A percentile compares a stretch with the other conserved stretches of the same genome.
These are phyloP conservation scores for Nasua narica DNA, from an alignment of 2,797 vertebrate species.

Conservation along the genomic window DNA sequence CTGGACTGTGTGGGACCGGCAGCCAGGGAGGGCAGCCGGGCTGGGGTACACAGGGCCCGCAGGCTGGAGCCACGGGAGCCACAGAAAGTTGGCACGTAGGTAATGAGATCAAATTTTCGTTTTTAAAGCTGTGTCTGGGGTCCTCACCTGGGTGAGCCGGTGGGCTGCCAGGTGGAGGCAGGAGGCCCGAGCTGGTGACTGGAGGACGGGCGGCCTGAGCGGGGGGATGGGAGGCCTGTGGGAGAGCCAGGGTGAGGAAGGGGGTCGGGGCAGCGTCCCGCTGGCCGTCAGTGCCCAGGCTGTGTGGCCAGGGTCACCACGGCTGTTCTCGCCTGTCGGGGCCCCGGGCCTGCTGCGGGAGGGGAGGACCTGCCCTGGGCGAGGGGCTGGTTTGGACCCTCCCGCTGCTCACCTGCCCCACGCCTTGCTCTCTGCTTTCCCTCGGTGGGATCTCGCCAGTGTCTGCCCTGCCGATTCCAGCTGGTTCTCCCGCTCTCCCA, in stretches of 20 bases:
- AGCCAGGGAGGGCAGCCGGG: background rate
- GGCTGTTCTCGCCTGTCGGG: background rate
- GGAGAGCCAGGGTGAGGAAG: background rate
- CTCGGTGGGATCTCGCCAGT: background rate
- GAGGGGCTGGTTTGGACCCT: accelerated
- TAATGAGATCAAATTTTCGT: background rate
- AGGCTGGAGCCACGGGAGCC: background rate
- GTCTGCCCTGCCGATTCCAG: background rate
- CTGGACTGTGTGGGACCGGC: background rate
- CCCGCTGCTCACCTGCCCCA: background rate
- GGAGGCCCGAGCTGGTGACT: background rate
- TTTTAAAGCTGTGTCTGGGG: background rate
- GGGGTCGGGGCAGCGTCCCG: background rate
- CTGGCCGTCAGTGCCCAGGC: background rate
- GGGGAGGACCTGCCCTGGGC: background rate
- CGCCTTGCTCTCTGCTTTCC: background rate
- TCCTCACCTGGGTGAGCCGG: background rate
- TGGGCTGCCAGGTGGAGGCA: background rate
- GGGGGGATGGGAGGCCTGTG: background rate
- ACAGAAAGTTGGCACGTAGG: background rate
- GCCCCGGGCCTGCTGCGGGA: background rate
- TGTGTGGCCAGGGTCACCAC: background rate
- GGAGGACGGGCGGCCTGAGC: background rate
- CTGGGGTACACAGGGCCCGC: accelerated
- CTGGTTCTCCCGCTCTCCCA: background rate